A percentile compares a stretch with the other conserved stretches of the same genome.
Conservation (phyloP, 2,888 invertebrate species). For the Exephanes ischioxanthus region DNA sequence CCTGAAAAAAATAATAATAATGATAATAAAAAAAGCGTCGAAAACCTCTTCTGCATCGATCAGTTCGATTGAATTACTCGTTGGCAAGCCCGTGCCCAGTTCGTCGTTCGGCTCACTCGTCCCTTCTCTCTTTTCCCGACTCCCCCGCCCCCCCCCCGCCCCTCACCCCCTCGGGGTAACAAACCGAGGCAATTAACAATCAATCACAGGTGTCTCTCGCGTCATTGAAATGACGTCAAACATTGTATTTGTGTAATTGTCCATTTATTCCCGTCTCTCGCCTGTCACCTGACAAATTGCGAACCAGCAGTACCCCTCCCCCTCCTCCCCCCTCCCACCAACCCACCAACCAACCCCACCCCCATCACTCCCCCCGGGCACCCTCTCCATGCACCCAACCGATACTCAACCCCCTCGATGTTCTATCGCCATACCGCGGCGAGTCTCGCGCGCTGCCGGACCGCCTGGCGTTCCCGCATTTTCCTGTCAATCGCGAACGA, state of each 20-base stretch:
- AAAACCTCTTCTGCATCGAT: conserved; percentile 80
- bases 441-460: background rate
- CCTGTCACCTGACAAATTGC: conserved; percentile 84
- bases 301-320: conserved; percentile 68
- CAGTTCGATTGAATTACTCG: conserved; percentile 83
- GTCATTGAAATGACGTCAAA: conserved; percentile 85
- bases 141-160: conserved; percentile 43
- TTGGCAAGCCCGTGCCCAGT: conserved; percentile 69
- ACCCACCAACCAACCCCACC: too few relatives aligned
- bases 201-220: conserved; percentile 84
- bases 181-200: conserved; percentile 85
- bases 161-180: conserved; percentile 79
- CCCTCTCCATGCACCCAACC: conserved; percentile 40
- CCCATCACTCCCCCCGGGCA: conserved; percentile 28
- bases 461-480: conserved; percentile 63
- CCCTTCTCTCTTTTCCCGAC: conserved; percentile 70
- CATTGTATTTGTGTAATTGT: conserved; percentile 85
- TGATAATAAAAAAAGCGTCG: conserved; percentile 66
- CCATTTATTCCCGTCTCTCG: conserved; percentile 84
- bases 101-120: conserved; percentile 38
- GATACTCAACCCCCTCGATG: conserved; percentile 48
- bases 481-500: conserved; percentile 83
- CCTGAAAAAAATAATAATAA: conserved; percentile 30
- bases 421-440: conserved; percentile 24
- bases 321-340: background rate